Percentiles rank a stretch among this genome's conserved stretches.
phyloP scores from a whole-genome alignment of 2,113 vertebrate genomes.

The Cyprinodon variegatus region DNA sequence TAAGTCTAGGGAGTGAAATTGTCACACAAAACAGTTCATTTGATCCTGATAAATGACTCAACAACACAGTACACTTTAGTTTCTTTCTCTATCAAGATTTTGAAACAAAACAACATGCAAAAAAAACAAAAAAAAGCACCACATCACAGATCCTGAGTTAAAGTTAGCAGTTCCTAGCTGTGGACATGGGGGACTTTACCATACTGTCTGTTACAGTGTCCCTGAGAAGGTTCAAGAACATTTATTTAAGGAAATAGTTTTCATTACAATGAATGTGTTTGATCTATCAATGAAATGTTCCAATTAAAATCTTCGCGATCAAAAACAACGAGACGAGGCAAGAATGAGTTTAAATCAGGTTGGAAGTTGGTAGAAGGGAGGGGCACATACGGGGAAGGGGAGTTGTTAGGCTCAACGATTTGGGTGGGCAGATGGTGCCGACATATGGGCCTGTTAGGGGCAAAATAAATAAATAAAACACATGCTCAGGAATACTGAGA shows the following conservation, averaged over 20 bases:
- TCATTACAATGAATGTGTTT: neutral
- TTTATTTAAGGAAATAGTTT: neutral
- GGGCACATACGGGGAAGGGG: slow-evolving; percentile 37
- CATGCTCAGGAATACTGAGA: slow-evolving; percentile 61
- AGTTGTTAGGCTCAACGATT: slow-evolving; percentile 46
- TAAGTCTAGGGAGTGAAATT: no score
- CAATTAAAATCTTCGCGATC: slow-evolving; percentile 29
- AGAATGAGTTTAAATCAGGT: slow-evolving; percentile 38
- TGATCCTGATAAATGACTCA: no score
- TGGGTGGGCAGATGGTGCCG: slow-evolving; percentile 76
- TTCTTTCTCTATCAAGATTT: no score
- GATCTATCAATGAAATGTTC: neutral
- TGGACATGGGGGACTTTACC: slow-evolving; percentile 1
- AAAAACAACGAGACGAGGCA: neutral
- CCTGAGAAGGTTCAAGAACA: neutral
- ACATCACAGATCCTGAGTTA: slow-evolving; percentile 8
- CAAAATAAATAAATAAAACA: slow-evolving; percentile 72
- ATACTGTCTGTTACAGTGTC: neutral
- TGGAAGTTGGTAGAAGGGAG: slow-evolving; percentile 46
- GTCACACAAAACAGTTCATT: no score
- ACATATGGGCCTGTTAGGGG: slow-evolving; percentile 80
- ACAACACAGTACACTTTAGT: no score
- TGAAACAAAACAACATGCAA: no score
- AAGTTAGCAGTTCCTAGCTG: slow-evolving; percentile 15
- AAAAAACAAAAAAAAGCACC: neutral